A percentile compares a stretch with the other conserved stretches of the same genome.
Conservation (phyloP, 2,888 invertebrate species). For the Sclerodermus sp. region DNA sequence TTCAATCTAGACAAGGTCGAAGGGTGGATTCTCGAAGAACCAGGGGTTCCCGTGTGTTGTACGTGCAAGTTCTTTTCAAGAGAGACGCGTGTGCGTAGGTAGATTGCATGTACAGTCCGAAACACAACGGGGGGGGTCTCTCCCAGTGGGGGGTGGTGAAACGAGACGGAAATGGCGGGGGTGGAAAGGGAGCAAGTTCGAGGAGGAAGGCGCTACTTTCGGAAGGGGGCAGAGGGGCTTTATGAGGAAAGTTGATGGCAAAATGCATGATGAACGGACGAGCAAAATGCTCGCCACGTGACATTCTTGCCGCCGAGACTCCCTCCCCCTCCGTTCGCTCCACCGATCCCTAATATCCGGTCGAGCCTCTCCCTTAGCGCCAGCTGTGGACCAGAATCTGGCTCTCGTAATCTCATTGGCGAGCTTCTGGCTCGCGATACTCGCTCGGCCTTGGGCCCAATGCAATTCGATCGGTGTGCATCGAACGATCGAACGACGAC, state of each 20-base stretch:
- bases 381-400: constrained; percentile 16
- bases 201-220: constrained; percentile 9
- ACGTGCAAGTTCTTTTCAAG: neutral
- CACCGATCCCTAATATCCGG: constrained; percentile 15
- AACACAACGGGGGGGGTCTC: no score
- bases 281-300: constrained; percentile 25
- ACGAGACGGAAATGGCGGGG: neutral
- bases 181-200: constrained; percentile 1
- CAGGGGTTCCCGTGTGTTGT: neutral
- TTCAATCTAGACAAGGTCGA: constrained; percentile 33
- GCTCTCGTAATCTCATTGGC: constrained; percentile 18
- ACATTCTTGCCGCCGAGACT: constrained; percentile 14
- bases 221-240: constrained; percentile 13
- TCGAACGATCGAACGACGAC: no score
- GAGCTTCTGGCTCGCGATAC: constrained; percentile 16
- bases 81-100: constrained; percentile 2
- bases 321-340: neutral
- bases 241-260: constrained; percentile 27
- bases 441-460: no score
- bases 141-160: no score
- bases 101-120: neutral
- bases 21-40: constrained; percentile 23
- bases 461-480: no score
- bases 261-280: constrained; percentile 23
- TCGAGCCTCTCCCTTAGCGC: constrained; percentile 13